Evolutionary conservation across 2,888 invertebrate genomes (phyloP).

Genomic region (Tridacna crocea): DNA sequence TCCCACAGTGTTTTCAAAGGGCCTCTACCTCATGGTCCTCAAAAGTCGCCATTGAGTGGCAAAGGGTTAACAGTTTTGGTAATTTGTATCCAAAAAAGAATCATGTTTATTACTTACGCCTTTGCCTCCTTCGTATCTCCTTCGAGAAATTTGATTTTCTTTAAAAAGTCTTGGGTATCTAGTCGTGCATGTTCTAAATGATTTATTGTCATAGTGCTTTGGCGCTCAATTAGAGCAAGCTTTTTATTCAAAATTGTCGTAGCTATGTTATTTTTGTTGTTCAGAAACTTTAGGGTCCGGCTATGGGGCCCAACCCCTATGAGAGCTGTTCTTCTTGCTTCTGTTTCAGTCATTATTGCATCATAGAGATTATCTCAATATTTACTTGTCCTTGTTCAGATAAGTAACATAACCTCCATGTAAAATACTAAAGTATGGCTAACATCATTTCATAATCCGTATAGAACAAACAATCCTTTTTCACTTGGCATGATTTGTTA

Average conservation of each 20-base stretch:
- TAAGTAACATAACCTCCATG: too few relatives aligned
- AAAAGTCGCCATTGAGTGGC: too few relatives aligned
- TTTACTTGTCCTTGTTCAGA: background rate
- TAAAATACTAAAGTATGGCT: too few relatives aligned
- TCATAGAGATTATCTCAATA: background rate
- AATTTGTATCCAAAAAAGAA: too few relatives aligned
- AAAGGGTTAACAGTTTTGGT: too few relatives aligned
- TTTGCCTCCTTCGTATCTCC: constrained; percentile 81
- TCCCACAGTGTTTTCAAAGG: too few relatives aligned
- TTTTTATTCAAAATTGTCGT: constrained; percentile 63
- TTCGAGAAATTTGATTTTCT: constrained; percentile 66
- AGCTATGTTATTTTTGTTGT: constrained; percentile 75
- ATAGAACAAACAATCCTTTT: background rate
- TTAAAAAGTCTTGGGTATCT: constrained; percentile 71
- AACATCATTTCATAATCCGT: background rate
- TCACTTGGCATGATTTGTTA: background rate
- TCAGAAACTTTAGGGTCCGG: constrained; percentile 65
- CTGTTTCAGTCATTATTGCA: constrained; percentile 50
- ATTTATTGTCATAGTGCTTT: constrained; percentile 64
- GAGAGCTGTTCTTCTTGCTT: constrained; percentile 38
- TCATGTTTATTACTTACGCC: constrained; percentile 48
- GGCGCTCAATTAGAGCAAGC: constrained; percentile 63
- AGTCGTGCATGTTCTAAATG: constrained; percentile 67
- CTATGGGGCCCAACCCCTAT: constrained; percentile 63
- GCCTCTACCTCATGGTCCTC: too few relatives aligned